Conservation (phyloP, 2,113 vertebrate species). For the Mobula birostris region DNA sequence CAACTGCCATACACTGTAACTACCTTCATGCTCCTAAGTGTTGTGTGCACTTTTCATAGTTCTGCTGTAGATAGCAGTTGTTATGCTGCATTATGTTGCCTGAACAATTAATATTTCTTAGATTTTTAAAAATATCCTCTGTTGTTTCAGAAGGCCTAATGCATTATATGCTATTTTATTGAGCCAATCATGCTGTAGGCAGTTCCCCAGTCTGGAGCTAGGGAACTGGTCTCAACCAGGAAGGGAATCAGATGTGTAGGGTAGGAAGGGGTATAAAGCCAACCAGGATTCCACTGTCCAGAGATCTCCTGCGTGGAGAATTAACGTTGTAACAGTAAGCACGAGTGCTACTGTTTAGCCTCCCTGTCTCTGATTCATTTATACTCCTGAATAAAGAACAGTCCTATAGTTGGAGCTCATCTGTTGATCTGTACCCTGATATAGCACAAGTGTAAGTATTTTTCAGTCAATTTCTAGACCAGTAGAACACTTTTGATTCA, state of each 20-base stretch:
- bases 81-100: neutral
- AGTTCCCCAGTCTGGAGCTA: neutral
- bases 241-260: neutral
- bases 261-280: neutral
- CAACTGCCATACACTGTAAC: neutral
- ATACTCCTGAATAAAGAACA: neutral
- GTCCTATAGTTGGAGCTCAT: neutral
- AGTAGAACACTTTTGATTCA: neutral
- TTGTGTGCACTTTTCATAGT: slow-evolving; percentile 13
- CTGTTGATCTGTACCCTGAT: neutral
- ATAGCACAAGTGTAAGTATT: neutral
- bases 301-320: neutral
- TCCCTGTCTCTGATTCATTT: neutral
- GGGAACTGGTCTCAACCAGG: neutral
- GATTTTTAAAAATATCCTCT: neutral
- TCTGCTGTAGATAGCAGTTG: neutral
- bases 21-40: neutral
- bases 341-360: neutral
- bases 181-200: neutral
- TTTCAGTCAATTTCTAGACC: neutral
- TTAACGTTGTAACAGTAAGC: neutral
- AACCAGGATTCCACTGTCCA: neutral
- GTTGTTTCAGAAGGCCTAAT: neutral
- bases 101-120: slow-evolving; percentile 9
- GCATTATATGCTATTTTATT: neutral